Conservation (phyloP, 2,797 vertebrate species). For the Epinephelus coioides region DNA sequence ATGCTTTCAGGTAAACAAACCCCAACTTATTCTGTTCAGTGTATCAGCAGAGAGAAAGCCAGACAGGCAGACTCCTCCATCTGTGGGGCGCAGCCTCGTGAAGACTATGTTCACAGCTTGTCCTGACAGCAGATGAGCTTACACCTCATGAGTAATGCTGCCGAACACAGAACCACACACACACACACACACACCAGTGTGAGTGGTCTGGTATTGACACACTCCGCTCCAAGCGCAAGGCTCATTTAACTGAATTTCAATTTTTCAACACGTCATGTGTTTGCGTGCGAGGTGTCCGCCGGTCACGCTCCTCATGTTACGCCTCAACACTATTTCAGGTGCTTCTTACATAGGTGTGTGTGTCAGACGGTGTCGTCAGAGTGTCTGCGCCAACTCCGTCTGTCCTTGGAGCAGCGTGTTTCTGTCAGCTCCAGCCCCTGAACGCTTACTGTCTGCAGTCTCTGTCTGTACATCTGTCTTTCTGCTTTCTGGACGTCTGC, state of each 20-base stretch:
- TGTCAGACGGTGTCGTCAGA: constrained; percentile 49
- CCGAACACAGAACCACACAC: constrained; percentile 42
- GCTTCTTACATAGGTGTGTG: constrained; percentile 40
- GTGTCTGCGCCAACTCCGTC: constrained; percentile 40
- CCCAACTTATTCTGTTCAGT: constrained; percentile 34
- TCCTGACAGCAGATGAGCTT: constrained; percentile 74
- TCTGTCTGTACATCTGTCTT: constrained; percentile 57
- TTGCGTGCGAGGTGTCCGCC: constrained; percentile 30
- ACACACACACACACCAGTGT: constrained; percentile 31
- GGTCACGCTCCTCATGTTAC: constrained; percentile 56
- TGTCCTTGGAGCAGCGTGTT: constrained; percentile 37
- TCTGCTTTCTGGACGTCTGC: constrained; percentile 59
- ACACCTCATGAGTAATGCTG: constrained; percentile 71
- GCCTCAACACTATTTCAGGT: constrained; percentile 71
- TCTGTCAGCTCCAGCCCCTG: constrained; percentile 28
- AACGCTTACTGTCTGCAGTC: constrained; percentile 29
- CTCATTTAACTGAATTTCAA: constrained; percentile 62
- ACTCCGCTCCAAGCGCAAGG: constrained; percentile 45
- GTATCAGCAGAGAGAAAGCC: constrained; percentile 35
- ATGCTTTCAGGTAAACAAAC: constrained; percentile 57
- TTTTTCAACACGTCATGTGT: constrained; percentile 57
- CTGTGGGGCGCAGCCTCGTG: constrained; percentile 56
- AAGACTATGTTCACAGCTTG: constrained; percentile 75
- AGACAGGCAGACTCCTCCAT: constrained; percentile 59
- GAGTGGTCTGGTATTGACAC: constrained; percentile 30